Base-by-base conservation (phyloP, 2,113 vertebrate genomes). In the Spermophilus dauricus region DNA sequence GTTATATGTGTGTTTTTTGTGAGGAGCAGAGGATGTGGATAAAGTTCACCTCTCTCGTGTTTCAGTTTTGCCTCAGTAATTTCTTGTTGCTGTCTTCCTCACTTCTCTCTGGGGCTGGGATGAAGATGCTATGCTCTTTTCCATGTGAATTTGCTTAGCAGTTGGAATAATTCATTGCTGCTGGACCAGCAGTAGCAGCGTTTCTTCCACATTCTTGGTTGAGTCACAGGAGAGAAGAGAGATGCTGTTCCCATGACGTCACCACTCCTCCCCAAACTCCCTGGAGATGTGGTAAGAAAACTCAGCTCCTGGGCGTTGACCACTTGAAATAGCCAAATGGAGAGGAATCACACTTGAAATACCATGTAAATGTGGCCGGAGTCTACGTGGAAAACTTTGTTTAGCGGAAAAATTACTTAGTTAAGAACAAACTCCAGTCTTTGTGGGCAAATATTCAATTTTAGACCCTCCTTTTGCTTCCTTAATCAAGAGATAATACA, bases 211-310 rank as follows among this genome's bases (percentile, higher is more conserved):
- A 65, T 63, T 76, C 13, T 90, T 0, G 0, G 61, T 65, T 95
- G 93, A 95, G 77, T 96, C 93, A 51, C 28, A 91, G 76, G 26
- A n/a, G 51, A 89, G 58, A 70, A 95, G 63, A 73, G 69, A 93
- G 81, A 92, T 16, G 18, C 37, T 53, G 34, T 95, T 97, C 91
- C 58, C 86, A 91, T 82, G 95, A 97, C 75, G 95, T 97, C 97
- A 96, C 32, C 18, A 20, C 20, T 45, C 70, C 69, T 84, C 34
- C 73, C 51, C 1, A 5, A 8, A 6, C 14, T 89, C 84, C 76
- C 22, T 56, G 61, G 93, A 93, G 83, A 81, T 69, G 48, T 2
- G 24, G 34, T 30, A 72, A 78, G 76, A 85, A 80, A 87, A 53
- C 70, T 73, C 51, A 73, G 45, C 83, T 96, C n/a, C 81, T 82